These are phyloP conservation scores for Stenodema calcarata DNA, from an alignment of 2,888 invertebrate species.

Conservation along the genomic window DNA sequence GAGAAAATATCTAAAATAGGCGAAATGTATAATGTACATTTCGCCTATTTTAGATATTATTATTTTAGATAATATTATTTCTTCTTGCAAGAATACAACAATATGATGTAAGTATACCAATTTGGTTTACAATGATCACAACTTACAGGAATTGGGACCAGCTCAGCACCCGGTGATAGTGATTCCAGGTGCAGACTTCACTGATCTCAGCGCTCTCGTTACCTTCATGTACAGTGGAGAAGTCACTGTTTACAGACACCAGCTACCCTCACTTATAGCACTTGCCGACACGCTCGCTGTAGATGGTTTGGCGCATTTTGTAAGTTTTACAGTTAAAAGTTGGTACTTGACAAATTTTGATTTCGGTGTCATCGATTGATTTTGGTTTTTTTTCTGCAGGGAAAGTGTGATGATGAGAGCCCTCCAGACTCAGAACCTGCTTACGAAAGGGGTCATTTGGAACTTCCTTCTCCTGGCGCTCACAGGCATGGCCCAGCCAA, in stretches of 20 bases:
- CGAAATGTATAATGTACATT: too few species aligned
- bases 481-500: not conserved
- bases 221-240: conserved; percentile 90
- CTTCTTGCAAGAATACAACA: too few species aligned
- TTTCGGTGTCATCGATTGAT: too few species aligned
- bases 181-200: conserved; percentile 73
- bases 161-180: conserved; percentile 76
- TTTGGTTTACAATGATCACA: too few species aligned
- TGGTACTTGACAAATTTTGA: too few species aligned
- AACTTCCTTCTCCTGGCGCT: not conserved
- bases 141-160: conserved; percentile 70
- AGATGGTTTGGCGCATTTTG: conserved; percentile 75
- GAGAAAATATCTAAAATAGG: too few species aligned
- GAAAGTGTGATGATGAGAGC: conserved; percentile 38
- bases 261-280: conserved; percentile 76
- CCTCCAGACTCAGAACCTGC: not conserved
- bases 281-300: conserved; percentile 82
- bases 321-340: not conserved
- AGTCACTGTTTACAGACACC: conserved; percentile 81
- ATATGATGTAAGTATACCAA: too few species aligned
- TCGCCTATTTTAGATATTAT: too few species aligned
- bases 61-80: too few species aligned
- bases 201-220: conserved; percentile 77
- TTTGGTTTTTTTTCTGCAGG: not conserved
- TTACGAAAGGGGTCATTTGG: not conserved